Conservation (phyloP, 2,797 vertebrate species). For the Lophotriccus pileatus region DNA sequence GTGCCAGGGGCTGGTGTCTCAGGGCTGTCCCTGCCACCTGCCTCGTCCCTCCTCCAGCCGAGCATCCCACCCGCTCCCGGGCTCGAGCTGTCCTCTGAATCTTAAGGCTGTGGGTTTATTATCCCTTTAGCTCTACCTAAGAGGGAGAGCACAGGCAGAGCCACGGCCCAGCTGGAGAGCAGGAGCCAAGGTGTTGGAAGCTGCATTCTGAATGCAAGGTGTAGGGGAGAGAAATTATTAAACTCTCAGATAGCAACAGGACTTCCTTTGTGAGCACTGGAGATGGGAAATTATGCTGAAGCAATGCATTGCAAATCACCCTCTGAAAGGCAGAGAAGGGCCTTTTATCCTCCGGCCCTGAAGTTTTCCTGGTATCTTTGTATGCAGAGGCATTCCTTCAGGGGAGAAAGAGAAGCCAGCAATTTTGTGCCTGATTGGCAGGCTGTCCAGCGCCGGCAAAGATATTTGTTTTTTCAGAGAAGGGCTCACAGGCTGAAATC, state of each 20-base stretch:
- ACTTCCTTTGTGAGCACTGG: constrained; percentile 68
- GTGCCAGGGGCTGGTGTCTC: background rate
- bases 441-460: constrained; percentile 73
- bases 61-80: rapidly evolving
- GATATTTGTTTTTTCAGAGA: constrained; percentile 73
- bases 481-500: constrained; percentile 66
- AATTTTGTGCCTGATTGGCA: constrained; percentile 77
- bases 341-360: constrained; percentile 64
- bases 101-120: background rate
- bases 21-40: rapidly evolving
- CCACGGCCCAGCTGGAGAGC: constrained; percentile 2
- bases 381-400: constrained; percentile 71
- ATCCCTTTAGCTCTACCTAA: background rate
- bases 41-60: background rate
- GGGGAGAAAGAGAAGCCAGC: constrained; percentile 70
- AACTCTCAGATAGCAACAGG: constrained; percentile 67
- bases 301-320: constrained; percentile 77
- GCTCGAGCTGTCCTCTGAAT: background rate
- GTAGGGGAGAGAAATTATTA: constrained; percentile 72
- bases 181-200: background rate
- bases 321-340: constrained; percentile 56
- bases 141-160: background rate
- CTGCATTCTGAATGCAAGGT: constrained; percentile 63
- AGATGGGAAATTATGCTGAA: constrained; percentile 75
- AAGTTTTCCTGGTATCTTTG: constrained; percentile 71